Base-by-base conservation (phyloP, 2,888 invertebrate genomes). In the Pycnomerus fuliginosus region DNA sequence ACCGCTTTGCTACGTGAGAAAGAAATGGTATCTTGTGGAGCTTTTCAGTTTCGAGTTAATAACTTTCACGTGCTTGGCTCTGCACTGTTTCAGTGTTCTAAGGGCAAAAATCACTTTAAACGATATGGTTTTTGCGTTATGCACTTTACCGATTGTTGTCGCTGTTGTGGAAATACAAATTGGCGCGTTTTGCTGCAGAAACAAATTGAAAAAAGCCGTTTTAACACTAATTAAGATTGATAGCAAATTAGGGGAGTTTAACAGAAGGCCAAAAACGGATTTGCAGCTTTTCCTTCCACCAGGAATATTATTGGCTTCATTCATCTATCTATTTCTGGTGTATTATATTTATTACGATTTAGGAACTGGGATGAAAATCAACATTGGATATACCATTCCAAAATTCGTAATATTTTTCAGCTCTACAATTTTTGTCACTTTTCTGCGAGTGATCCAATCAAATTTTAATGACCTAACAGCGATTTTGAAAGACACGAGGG, bases 341-440 rank as follows among this genome's bases (percentile, higher is more conserved):
- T 44, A 44, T 24, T 44, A 13, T n/a, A 13, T 44, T 3, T 44
- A 23, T 15, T 39, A 37, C 12, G 13, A 14, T 3, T 1, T 39
- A 3, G 12, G 3, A 2, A 31, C 33, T 12, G 43, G 25, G 10
- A 17, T 31, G 11, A 17, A 29, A 5, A 33, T 39, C n/a, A 44
- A 38, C 15, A 29, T 44, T 5, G 44, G 44, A 2, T 39, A 29
- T n/a, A 44, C 44, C 4, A 13, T 44, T n/a, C 13, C 39, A 8
- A 44, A 44, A 34, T 44, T 44, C 16, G 34, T 39, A 31, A 39
- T 39, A 7, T 23, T 44, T 3, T 25, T 24, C 8, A 39, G 22
- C 25, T 32, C 39, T 1, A 29, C 24, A 8, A 15, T 44, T 2
- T 12, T 16, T 11, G 23, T 39, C 2, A 23, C 3, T 29, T 33